Evolutionary conservation across 2,888 invertebrate genomes (phyloP).

Genomic region (Phengaris alcon): DNA sequence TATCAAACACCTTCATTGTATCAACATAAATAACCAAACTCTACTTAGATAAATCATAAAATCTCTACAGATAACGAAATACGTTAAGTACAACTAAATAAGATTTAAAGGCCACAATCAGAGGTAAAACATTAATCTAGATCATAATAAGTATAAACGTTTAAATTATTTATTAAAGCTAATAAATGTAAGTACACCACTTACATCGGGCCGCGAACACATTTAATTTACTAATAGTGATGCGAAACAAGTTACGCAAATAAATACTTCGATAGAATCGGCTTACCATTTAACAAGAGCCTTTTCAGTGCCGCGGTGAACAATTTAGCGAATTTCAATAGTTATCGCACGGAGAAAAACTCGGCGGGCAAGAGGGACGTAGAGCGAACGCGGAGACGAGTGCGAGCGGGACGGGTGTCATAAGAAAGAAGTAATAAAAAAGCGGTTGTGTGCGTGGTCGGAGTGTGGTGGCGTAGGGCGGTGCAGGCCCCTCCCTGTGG

Average conservation of each 20-base stretch:
- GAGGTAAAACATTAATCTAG: conserved; percentile 7
- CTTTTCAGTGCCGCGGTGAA: conserved; percentile 77
- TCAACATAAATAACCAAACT: too few species aligned
- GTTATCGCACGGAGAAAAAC: conserved; percentile 78
- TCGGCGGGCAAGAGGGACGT: conserved; percentile 62
- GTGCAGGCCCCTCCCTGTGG: conserved; percentile 76
- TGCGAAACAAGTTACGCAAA: conserved; percentile 64
- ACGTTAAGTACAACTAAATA: conserved; percentile 3
- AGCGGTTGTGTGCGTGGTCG: conserved; percentile 74
- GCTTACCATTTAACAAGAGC: conserved; percentile 76
- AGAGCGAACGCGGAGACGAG: conserved; percentile 49
- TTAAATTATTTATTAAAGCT: conserved; percentile 21
- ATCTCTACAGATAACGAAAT: background rate
- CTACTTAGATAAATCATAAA: too few species aligned
- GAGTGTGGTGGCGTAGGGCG: conserved; percentile 76
- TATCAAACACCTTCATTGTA: too few species aligned
- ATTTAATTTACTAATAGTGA: conserved; percentile 65
- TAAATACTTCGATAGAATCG: conserved; percentile 75
- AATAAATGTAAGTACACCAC: conserved; percentile 25
- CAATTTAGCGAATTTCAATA: conserved; percentile 80
- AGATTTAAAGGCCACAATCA: conserved; percentile 13
- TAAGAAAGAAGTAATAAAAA: conserved; percentile 79
- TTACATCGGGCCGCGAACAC: conserved; percentile 8
- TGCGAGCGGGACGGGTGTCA: conserved; percentile 67
- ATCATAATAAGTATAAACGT: background rate